Evolutionary conservation across 2,888 invertebrate species (phyloP), one percentile per base, ranked within the genome.

Genomic region (Drosophila nigritarsus): DNA sequence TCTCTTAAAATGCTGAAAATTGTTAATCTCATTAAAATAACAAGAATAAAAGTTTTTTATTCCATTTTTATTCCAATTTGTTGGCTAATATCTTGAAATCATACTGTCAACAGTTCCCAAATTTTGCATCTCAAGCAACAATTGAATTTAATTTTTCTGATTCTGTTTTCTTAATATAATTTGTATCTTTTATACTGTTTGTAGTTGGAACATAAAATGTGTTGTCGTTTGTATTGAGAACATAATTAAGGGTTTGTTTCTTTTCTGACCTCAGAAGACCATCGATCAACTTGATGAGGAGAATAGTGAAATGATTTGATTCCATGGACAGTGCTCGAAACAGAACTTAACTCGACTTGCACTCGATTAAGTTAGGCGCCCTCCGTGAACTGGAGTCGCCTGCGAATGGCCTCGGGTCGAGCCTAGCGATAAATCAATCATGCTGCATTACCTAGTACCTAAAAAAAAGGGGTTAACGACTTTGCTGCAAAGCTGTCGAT

Each of bases 351-450:
- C n/a, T 54, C 54, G 29, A 65, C 53, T 63, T 34, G 4, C 24
- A 65, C 30, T 59, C 78, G 58, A 77, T 73, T 72, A 72, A 59
- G 59, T 49, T 38, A 69, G 42, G 72, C 40, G 27, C 67, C 60
- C 55, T 40, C 18, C 29, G 62, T 45, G 55, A 58, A 40, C 61
- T 63, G 76, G 56, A 60, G 65, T 62, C 50, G 45, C 34, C 32
- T 34, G 29, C 34, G 30, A 49, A 50, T 66, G 55, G 62, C 48
- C 60, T 58, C 75, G 27, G 45, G 50, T 48, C 64, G 79, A 60
- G 49, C 74, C 64, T 27, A 60, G 48, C 69, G 65, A 71, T 83
- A 78, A 80, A 82, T 82, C 81, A 82, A 82, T 82, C 81, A 82
- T 71, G 64, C 51, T 66, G 80, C 80, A 82, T 79, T 82, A 76